These are phyloP conservation scores for Andrena fulva DNA, from an alignment of 2,888 invertebrate genomes.

Conservation along the genomic window DNA sequence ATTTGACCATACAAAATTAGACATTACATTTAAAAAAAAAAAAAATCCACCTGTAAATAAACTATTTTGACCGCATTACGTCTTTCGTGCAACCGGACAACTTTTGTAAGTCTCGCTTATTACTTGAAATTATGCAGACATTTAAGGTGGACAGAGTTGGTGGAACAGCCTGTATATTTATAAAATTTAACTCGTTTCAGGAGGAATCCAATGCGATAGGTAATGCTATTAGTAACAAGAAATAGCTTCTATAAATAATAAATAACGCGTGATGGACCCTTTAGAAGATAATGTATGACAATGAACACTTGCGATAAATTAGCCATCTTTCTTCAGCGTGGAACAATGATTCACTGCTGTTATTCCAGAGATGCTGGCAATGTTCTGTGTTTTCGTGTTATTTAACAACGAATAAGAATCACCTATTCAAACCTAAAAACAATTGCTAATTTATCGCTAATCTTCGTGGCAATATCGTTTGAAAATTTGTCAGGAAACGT, in stretches of 20 bases:
- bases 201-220: not conserved
- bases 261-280: not conserved
- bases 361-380: not conserved
- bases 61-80: no score
- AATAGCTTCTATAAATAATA: conserved; percentile 13
- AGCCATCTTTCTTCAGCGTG: not conserved
- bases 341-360: not conserved
- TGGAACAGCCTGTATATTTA: not conserved
- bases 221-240: not conserved
- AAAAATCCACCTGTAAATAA: no score
- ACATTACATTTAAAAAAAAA: no score
- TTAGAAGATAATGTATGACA: not conserved
- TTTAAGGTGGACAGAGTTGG: not conserved
- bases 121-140: not conserved
- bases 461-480: no score
- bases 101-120: no score
- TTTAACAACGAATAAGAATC: not conserved
- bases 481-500: no score
- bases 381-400: not conserved
- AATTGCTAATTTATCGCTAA: no score
- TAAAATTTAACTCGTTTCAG: not conserved
- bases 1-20: no score
- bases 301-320: conserved; percentile 4
- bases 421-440: not conserved
- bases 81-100: no score